phyloP scores from a whole-genome alignment of 2,113 vertebrate species.

The Eclectus roratus region DNA sequence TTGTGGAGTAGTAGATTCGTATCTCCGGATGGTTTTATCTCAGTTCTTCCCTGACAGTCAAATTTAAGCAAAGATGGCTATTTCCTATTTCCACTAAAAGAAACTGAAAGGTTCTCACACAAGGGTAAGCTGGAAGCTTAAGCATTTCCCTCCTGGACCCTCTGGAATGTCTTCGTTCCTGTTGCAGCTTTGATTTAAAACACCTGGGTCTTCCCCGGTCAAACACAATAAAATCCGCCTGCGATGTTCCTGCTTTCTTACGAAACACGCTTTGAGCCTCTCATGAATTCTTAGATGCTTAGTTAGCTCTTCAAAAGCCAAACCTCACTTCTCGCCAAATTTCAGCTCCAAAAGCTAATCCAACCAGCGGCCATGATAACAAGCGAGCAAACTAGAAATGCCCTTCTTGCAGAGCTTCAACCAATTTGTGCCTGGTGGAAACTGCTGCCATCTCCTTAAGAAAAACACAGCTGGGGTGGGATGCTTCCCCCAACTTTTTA shows the following conservation, averaged over 20 bases:
- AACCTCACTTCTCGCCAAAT: not conserved
- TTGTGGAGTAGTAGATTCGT: not conserved
- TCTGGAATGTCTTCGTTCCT: not conserved
- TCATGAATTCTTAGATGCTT: not conserved
- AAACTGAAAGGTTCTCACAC: constrained; percentile 2
- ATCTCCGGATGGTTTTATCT: not conserved
- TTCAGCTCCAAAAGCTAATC: not conserved
- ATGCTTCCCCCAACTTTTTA: not conserved
- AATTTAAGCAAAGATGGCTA: not conserved
- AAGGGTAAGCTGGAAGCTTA: constrained; percentile 23
- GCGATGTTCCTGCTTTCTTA: not conserved
- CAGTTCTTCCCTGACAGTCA: not conserved
- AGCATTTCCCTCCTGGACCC: not conserved
- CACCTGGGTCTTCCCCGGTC: constrained; percentile 5
- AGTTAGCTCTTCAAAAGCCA: not conserved
- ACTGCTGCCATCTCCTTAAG: not conserved
- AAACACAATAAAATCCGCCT: not conserved
- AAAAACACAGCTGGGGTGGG: not conserved
- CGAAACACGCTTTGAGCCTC: not conserved
- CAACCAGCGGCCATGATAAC: not conserved
- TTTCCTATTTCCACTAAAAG: constrained; percentile 8
- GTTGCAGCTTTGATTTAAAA: constrained; percentile 41
- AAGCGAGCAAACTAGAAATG: not conserved
- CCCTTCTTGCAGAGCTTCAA: not conserved
- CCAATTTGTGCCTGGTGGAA: not conserved